phyloP scores from a whole-genome alignment of 2,113 vertebrate genomes.

The Bucco capensis region DNA sequence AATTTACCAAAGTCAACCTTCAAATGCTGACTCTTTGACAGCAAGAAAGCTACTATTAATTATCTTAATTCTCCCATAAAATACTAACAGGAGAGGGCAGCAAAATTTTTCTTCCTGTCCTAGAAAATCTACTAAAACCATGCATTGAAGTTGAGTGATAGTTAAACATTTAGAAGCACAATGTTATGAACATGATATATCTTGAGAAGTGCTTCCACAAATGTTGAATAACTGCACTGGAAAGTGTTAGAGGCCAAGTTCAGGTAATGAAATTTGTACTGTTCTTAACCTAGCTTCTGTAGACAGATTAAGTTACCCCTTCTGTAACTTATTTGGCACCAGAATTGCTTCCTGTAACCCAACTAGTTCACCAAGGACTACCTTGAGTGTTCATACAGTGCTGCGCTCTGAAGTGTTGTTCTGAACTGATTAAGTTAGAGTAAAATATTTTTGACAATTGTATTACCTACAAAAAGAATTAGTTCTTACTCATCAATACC shows the following conservation, averaged over 20 bases:
- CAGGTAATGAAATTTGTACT: background rate
- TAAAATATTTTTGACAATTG: background rate
- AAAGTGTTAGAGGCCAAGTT: background rate
- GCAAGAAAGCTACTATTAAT: background rate
- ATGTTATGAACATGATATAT: background rate
- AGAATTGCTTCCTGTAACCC: background rate
- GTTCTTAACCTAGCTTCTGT: background rate
- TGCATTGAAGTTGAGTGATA: background rate
- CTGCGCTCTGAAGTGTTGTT: background rate
- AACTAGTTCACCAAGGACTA: background rate
- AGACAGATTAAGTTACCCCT: background rate
- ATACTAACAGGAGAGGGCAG: background rate
- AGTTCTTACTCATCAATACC: background rate
- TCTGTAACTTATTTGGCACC: background rate
- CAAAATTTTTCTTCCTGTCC: background rate
- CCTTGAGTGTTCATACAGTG: background rate
- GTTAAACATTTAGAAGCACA: accelerated
- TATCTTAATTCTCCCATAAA: background rate
- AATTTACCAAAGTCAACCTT: background rate
- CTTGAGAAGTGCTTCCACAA: background rate
- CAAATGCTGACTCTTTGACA: background rate
- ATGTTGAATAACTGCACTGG: background rate
- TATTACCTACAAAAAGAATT: background rate
- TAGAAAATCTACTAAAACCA: background rate
- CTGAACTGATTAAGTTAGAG: background rate